Evolutionary conservation across 2,888 invertebrate species (phyloP).

Genomic region (Adela reaumurella): DNA sequence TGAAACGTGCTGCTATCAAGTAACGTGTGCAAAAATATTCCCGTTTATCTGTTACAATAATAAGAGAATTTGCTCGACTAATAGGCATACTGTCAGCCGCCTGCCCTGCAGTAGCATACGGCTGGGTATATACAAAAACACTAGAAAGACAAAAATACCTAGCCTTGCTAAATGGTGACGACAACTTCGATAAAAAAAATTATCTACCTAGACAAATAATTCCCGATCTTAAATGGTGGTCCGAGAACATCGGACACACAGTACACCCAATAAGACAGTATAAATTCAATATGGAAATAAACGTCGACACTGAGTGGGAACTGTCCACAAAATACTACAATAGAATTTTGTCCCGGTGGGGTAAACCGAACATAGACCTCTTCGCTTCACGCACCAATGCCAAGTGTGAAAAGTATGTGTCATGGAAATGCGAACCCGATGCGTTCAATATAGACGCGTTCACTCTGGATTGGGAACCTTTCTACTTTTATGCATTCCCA

Average conservation of each 20-base stretch:
- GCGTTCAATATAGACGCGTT: constrained; percentile 10
- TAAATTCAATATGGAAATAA: constrained; percentile 1
- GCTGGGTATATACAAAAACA: constrained; percentile 1
- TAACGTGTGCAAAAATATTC: too few species aligned
- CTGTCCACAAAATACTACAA: constrained; percentile 3
- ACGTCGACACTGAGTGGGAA: constrained; percentile 4
- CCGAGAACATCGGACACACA: background rate
- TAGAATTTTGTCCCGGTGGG: background rate
- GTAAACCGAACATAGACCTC: background rate
- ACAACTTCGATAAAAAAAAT: too few species aligned
- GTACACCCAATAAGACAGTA: background rate
- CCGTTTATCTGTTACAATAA: too few species aligned
- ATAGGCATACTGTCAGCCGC: background rate
- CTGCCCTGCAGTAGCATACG: constrained; percentile 3
- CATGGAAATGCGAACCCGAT: constrained; percentile 8
- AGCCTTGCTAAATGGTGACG: too few species aligned
- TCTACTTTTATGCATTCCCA: constrained; percentile 10
- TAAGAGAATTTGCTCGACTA: too few species aligned
- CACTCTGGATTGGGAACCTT: constrained; percentile 6
- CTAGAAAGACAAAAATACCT: background rate
- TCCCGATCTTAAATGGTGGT: background rate
- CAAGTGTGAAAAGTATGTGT: constrained; percentile 5
- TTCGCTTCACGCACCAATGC: background rate
- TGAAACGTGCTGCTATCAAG: too few species aligned
- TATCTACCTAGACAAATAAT: too few species aligned